Evolutionary conservation across 2,113 vertebrate genomes (phyloP).

Genomic region (Neofelis nebulosa): DNA sequence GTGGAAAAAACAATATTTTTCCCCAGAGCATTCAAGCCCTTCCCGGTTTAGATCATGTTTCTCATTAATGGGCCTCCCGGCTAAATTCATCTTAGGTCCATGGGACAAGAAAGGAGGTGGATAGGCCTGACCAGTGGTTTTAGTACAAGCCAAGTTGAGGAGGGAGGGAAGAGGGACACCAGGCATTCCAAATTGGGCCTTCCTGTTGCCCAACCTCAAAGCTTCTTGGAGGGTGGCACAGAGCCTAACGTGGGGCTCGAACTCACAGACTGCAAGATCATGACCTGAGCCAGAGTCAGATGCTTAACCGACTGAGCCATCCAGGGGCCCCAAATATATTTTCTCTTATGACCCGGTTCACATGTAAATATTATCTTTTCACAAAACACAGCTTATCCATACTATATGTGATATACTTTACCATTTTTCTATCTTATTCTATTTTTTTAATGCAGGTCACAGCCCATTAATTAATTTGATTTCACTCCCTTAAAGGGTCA

Average conservation of each 20-base stretch:
- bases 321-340: not conserved
- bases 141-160: constrained; percentile 9
- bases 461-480: constrained; percentile 57
- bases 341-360: not conserved
- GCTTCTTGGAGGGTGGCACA: not conserved
- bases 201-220: not conserved
- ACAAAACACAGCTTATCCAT: constrained; percentile 47
- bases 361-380: constrained; percentile 12
- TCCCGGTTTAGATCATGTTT: constrained; percentile 64
- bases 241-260: no score
- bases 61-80: constrained; percentile 64
- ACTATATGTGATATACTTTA: not conserved
- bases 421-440: constrained; percentile 10
- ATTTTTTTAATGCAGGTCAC: constrained; percentile 22
- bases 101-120: not conserved
- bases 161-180: not conserved
- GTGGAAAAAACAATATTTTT: constrained; percentile 70
- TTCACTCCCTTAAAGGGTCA: constrained; percentile 5
- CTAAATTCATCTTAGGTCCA: constrained; percentile 61
- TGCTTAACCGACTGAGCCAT: no score
- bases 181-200: not conserved
- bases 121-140: constrained; percentile 53
- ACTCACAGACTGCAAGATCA: no score
- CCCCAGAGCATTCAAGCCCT: constrained; percentile 58
- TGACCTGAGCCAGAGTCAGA: no score